Conservation (phyloP, 1,140 invertebrate species). For the Choristoneura fumiferana region DNA sequence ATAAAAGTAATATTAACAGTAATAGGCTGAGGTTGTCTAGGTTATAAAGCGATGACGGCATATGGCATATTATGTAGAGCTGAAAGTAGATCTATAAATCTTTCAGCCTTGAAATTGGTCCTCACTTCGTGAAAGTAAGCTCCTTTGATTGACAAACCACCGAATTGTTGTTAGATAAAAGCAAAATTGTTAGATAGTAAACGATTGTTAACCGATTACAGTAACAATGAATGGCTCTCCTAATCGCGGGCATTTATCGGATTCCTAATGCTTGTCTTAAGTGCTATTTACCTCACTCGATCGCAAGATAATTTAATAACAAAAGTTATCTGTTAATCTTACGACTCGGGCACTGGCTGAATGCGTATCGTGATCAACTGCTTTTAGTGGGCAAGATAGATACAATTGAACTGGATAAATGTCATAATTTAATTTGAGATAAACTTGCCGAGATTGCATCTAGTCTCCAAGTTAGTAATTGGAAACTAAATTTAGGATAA, state of each 20-base stretch:
- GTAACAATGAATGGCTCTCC: constrained; percentile 1
- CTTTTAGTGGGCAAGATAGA: too few relatives aligned
- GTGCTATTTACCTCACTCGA: constrained; percentile 15
- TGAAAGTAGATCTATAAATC: too few relatives aligned
- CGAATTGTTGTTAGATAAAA: constrained; percentile 6
- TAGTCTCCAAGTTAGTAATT: too few relatives aligned
- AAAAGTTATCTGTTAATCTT: constrained; percentile 15
- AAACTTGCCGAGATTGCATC: too few relatives aligned
- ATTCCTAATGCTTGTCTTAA: constrained; percentile 9
- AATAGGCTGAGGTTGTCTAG: too few relatives aligned
- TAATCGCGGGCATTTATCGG: constrained; percentile 12
- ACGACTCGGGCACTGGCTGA: background rate
- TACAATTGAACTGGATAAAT: too few relatives aligned
- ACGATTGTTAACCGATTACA: background rate
- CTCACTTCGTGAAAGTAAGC: background rate
- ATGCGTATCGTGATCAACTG: too few relatives aligned
- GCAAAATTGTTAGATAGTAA: constrained; percentile 11
- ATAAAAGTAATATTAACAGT: too few relatives aligned
- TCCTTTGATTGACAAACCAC: constrained; percentile 6
- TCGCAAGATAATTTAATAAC: constrained; percentile 15
- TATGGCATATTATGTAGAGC: too few relatives aligned
- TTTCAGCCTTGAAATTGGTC: constrained; percentile 8
- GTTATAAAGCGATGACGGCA: too few relatives aligned
- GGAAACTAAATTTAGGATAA: too few relatives aligned
- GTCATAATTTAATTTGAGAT: too few relatives aligned